These are phyloP conservation scores for Sphenopsis melanotis DNA, from an alignment of 2,797 vertebrate genomes.

Conservation along the genomic window DNA sequence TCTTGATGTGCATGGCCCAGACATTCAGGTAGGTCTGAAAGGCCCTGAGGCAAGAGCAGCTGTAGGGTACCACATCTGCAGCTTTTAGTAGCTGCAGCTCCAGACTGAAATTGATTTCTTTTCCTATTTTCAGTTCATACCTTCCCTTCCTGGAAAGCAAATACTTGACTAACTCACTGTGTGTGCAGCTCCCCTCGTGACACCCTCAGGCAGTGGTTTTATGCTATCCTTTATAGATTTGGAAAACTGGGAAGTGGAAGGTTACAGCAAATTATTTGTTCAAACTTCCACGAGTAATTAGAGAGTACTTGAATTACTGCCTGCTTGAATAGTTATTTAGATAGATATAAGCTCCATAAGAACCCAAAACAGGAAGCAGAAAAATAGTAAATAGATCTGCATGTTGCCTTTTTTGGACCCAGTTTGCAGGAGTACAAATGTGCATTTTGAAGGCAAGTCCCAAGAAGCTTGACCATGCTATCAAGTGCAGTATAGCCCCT, in stretches of 20 bases:
- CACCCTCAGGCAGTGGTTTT: background rate
- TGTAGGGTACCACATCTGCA: background rate
- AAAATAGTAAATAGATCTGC: background rate
- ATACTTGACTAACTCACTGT: background rate
- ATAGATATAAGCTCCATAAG: background rate
- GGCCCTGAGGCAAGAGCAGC: background rate
- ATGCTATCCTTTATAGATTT: background rate
- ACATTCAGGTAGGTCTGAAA: background rate
- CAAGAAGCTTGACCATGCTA: background rate
- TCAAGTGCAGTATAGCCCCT: background rate
- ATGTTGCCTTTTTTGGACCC: accelerated
- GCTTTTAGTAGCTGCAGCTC: background rate
- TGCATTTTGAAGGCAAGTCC: background rate
- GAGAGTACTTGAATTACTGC: background rate
- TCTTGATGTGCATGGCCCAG: background rate
- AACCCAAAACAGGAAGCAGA: background rate
- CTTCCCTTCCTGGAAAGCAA: background rate
- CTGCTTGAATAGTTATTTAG: background rate
- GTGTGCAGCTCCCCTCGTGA: background rate
- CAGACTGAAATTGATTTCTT: background rate
- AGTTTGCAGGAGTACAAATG: background rate
- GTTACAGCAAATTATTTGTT: background rate
- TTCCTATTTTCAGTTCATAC: background rate
- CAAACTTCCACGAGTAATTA: background rate
- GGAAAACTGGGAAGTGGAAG: background rate